Evolutionary conservation across 2,888 invertebrate genomes (phyloP).

Genomic region (Trachelus stipa): DNA sequence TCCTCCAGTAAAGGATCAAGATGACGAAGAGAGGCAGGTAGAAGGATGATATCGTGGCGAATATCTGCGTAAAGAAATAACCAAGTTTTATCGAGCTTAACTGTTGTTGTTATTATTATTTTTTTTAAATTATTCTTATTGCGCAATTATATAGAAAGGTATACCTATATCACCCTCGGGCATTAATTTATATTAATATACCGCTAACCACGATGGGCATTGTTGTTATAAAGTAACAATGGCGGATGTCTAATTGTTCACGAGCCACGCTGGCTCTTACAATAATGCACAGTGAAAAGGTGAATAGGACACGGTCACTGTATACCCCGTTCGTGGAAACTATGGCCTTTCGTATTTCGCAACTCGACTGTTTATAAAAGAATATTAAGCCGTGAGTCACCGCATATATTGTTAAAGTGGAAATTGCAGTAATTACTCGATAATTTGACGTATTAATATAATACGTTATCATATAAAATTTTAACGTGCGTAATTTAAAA

Average conservation of each 20-base stretch:
- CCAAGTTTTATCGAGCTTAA: neutral
- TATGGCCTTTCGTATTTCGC: slow-evolving; percentile 61
- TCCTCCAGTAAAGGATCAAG: slow-evolving; percentile 90
- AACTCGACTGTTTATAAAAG: slow-evolving; percentile 37
- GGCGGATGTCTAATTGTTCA: neutral
- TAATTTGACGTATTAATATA: neutral
- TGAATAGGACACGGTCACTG: neutral
- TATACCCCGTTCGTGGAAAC: slow-evolving; percentile 35
- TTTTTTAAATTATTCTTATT: too few species aligned
- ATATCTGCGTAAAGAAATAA: slow-evolving; percentile 72
- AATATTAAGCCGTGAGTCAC: slow-evolving; percentile 24
- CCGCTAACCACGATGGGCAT: neutral
- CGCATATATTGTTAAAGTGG: neutral
- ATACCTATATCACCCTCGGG: neutral
- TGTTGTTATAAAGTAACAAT: neutral
- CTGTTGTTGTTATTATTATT: neutral
- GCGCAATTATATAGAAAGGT: neutral
- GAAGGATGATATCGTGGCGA: slow-evolving; percentile 91
- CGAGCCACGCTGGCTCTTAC: neutral
- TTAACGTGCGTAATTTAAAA: neutral
- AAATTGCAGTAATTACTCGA: neutral
- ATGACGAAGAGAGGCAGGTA: slow-evolving; percentile 90
- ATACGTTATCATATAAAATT: neutral
- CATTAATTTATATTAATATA: neutral
- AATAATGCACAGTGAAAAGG: neutral